Evolutionary conservation across 1,140 invertebrate species (phyloP).

Genomic region (Lepidurus apus): DNA sequence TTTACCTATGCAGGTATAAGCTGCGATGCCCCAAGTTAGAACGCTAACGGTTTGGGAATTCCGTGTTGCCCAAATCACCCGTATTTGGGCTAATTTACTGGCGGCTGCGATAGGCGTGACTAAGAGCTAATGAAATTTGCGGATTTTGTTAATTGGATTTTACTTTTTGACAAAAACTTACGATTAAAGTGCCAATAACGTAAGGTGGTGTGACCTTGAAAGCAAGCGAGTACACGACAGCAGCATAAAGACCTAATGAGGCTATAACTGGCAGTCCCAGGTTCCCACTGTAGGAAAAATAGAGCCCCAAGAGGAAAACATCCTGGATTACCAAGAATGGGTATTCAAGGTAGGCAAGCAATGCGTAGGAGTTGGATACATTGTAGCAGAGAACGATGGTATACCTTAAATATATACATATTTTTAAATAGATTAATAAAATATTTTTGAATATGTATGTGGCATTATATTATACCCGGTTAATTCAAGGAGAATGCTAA

Average conservation of each 20-base stretch:
- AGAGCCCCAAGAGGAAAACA: slow-evolving; percentile 37
- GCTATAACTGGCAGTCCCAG: slow-evolving; percentile 34
- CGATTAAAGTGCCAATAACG: slow-evolving; percentile 37
- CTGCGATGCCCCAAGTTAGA: slow-evolving; percentile 38
- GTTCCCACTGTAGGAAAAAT: slow-evolving; percentile 35
- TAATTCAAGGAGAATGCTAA: slow-evolving; percentile 38
- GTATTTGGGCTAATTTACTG: slow-evolving; percentile 38
- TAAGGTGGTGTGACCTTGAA: slow-evolving; percentile 33
- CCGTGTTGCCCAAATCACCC: slow-evolving; percentile 36
- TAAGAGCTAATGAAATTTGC: slow-evolving; percentile 35
- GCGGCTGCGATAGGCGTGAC: slow-evolving; percentile 39
- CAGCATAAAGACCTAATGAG: slow-evolving; percentile 36
- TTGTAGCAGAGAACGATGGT: slow-evolving; percentile 40
- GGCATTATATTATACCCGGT: slow-evolving; percentile 38
- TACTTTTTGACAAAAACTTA: slow-evolving; percentile 32
- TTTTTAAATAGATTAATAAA: slow-evolving; percentile 23
- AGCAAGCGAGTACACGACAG: slow-evolving; percentile 38
- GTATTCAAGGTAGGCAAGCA: slow-evolving; percentile 38
- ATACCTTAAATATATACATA: slow-evolving; percentile 36
- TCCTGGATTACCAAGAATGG: slow-evolving; percentile 39
- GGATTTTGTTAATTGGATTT: slow-evolving; percentile 28
- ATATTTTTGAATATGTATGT: neutral
- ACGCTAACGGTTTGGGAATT: slow-evolving; percentile 38
- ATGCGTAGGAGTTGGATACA: slow-evolving; percentile 35
- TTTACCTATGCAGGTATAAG: slow-evolving; percentile 39